phyloP scores from a whole-genome alignment of 2,888 invertebrate species.

The Poecilobothrus nobilitatus region DNA sequence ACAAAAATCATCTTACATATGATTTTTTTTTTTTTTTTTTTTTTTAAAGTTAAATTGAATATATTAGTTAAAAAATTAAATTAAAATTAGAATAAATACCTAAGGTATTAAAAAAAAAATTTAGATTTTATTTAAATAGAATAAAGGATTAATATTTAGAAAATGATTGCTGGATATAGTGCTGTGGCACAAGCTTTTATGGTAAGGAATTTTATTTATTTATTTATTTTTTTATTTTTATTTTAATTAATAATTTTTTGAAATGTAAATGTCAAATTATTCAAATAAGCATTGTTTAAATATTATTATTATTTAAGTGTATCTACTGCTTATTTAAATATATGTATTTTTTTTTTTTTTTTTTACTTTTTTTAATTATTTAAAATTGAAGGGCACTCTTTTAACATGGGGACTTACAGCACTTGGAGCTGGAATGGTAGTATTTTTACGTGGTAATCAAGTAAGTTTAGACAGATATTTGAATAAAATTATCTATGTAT shows the following conservation, averaged over 20 bases:
- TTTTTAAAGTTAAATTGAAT: too few relatives aligned
- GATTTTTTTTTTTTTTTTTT: not conserved
- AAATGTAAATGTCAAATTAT: too few relatives aligned
- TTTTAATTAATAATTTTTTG: not conserved
- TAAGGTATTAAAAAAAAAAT: too few relatives aligned
- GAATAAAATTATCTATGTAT: conserved; percentile 7
- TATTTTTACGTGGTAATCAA: conserved; percentile 80
- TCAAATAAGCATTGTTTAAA: too few relatives aligned
- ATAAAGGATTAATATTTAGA: conserved; percentile 12
- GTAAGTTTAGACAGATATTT: conserved; percentile 45
- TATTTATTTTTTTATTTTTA: too few relatives aligned
- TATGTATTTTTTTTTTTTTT: too few relatives aligned
- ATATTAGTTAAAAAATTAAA: not conserved
- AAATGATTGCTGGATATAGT: conserved; percentile 77
- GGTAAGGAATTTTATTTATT: conserved; percentile 36
- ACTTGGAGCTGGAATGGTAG: conserved; percentile 80
- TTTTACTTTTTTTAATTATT: not conserved
- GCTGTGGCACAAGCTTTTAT: conserved; percentile 85
- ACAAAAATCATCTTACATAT: too few relatives aligned
- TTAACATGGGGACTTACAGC: conserved; percentile 97
- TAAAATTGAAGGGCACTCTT: conserved; percentile 71
- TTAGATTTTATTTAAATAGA: not conserved
- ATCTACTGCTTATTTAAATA: too few relatives aligned
- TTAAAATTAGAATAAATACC: too few relatives aligned
- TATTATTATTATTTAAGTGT: too few relatives aligned